phyloP scores from a whole-genome alignment of 1,140 invertebrate genomes.

The Dufourea novaeangliae region DNA sequence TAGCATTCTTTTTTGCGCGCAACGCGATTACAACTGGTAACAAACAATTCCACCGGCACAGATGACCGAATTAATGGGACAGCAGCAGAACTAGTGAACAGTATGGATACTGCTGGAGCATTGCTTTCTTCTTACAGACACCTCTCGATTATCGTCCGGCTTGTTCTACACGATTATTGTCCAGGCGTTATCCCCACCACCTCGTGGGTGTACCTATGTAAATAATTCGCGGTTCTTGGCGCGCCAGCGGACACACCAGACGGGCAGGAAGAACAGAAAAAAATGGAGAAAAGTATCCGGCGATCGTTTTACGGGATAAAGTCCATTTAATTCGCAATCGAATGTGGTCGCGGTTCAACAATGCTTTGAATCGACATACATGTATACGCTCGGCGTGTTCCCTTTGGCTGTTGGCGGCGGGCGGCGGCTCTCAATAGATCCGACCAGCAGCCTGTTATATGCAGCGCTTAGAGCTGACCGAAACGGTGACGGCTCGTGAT shows the following conservation, averaged over 20 bases:
- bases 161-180: no score
- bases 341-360: slow-evolving; percentile 20
- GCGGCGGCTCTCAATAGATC: slow-evolving; percentile 4
- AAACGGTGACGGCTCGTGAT: slow-evolving; percentile 42
- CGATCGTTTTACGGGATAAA: slow-evolving; percentile 30
- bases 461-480: slow-evolving; percentile 45
- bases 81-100: neutral
- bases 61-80: neutral
- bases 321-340: slow-evolving; percentile 42
- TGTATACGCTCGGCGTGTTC: slow-evolving; percentile 13
- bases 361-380: slow-evolving; percentile 24
- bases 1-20: neutral
- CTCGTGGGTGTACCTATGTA: no score
- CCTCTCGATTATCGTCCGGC: no score
- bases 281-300: slow-evolving; percentile 18
- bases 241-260: neutral
- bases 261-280: neutral
- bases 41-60: neutral
- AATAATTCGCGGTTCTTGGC: neutral
- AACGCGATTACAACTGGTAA: neutral
- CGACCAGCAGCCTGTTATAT: slow-evolving; percentile 14
- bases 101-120: no score
- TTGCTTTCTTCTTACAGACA: no score
- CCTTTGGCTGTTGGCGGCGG: neutral
- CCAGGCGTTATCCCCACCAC: no score